Evolutionary conservation across 2,113 vertebrate genomes (phyloP).

Genomic region (Nerophis lumbriciformis): DNA sequence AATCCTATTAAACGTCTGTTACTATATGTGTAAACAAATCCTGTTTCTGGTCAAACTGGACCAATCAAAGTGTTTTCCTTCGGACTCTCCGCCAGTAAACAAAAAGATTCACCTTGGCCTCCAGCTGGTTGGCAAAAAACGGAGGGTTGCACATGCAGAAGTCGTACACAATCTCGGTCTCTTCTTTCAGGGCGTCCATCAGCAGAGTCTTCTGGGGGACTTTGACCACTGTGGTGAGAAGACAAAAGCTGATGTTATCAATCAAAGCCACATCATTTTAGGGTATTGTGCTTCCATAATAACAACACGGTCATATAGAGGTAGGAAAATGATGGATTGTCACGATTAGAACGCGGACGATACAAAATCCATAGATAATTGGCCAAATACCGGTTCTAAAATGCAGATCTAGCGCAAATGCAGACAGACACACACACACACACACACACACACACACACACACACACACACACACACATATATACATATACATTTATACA

Average conservation of each 20-base stretch:
- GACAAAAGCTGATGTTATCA: not conserved
- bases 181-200: slow-evolving; percentile 96
- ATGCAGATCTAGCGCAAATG: too few relatives aligned
- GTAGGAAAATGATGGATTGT: too few relatives aligned
- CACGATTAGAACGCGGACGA: too few relatives aligned
- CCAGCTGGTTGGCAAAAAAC: slow-evolving; percentile 94
- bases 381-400: too few relatives aligned
- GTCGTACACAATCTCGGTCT: slow-evolving; percentile 90
- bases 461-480: too few relatives aligned
- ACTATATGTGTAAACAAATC: slow-evolving; percentile 31
- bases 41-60: slow-evolving; percentile 7
- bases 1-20: slow-evolving; percentile 52
- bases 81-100: not conserved
- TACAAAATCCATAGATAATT: too few relatives aligned
- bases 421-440: too few relatives aligned
- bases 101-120: slow-evolving; percentile 81
- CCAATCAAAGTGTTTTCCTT: not conserved
- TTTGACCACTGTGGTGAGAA: slow-evolving; percentile 83
- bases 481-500: too few relatives aligned
- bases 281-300: not conserved
- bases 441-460: too few relatives aligned
- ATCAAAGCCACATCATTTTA: not conserved
- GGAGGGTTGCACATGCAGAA: slow-evolving; percentile 99
- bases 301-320: not conserved
- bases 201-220: slow-evolving; percentile 96